A percentile compares a stretch with the other conserved stretches of the same genome.
phyloP scores from a whole-genome alignment of 2,113 vertebrate species.

The Mellivora capensis region DNA sequence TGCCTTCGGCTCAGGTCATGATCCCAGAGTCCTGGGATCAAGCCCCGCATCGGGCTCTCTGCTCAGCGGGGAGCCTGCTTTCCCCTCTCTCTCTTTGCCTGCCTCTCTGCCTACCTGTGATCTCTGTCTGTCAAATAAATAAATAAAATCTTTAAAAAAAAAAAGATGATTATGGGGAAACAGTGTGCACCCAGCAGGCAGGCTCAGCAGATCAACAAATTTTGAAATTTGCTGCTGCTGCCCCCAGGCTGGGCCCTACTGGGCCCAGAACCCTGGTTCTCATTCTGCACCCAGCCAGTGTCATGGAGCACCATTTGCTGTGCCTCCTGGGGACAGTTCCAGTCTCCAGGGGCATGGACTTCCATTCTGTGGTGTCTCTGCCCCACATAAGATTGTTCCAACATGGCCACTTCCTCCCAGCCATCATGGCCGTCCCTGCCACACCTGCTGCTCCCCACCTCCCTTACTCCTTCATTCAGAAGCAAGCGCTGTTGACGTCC shows the following conservation, averaged over 20 bases:
- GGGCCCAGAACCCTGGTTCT: neutral
- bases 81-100: no score
- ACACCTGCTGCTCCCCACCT: neutral
- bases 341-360: neutral
- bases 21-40: no score
- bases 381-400: neutral
- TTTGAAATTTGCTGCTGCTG: neutral
- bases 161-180: slow-evolving; percentile 59
- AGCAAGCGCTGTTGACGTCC: neutral
- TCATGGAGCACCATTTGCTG: neutral
- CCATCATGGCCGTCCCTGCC: neutral
- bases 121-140: no score
- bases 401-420: neutral
- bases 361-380: neutral
- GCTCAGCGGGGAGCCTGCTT: no score
- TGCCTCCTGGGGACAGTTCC: neutral
- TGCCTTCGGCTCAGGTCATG: no score
- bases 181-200: slow-evolving; percentile 9
- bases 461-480: neutral
- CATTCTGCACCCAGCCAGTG: neutral
- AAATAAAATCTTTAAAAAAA: no score
- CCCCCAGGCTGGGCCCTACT: neutral
- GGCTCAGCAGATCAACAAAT: slow-evolving; percentile 31
- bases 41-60: no score
- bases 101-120: no score